phyloP scores from a whole-genome alignment of 92 coral and sea anemone species.

The Heliopora coerulea region DNA sequence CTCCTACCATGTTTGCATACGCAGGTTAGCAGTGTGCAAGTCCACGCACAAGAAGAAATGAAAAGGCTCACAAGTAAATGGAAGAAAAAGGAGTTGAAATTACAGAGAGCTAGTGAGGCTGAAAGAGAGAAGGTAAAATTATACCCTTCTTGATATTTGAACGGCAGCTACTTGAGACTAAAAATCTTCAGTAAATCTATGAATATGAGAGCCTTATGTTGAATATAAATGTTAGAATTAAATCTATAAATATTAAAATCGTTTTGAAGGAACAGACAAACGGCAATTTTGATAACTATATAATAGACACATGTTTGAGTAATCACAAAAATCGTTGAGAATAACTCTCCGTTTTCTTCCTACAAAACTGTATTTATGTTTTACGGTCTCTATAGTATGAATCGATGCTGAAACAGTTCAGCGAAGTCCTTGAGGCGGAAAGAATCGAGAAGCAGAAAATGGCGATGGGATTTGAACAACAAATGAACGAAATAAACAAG shows the following conservation, averaged over 20 bases:
- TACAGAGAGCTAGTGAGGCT: slow-evolving; percentile 60
- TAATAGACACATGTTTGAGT: too few relatives aligned
- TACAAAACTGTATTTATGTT: background rate
- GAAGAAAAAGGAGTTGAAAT: slow-evolving; percentile 68
- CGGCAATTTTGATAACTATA: too few relatives aligned
- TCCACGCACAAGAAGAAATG: slow-evolving; percentile 75
- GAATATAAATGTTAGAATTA: too few relatives aligned
- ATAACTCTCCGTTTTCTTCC: too few relatives aligned
- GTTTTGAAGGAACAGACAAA: too few relatives aligned
- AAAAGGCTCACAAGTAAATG: slow-evolving; percentile 76
- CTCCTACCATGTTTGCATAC: background rate
- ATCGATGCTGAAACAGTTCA: slow-evolving; percentile 69
- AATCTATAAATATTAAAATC: too few relatives aligned
- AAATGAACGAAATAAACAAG: slow-evolving; percentile 40
- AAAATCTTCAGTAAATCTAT: too few relatives aligned
- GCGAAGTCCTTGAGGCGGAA: slow-evolving; percentile 69
- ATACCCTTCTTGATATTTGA: too few relatives aligned
- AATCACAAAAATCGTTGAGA: too few relatives aligned
- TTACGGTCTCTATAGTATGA: slow-evolving; percentile 58
- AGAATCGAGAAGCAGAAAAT: slow-evolving; percentile 62
- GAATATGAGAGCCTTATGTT: too few relatives aligned
- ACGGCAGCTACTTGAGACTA: too few relatives aligned
- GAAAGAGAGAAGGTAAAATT: slow-evolving; percentile 86
- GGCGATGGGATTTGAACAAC: slow-evolving; percentile 50
- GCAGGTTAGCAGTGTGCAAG: slow-evolving; percentile 67